Conservation (phyloP, 2,113 vertebrate genomes). For the Lasiurus cinereus region DNA sequence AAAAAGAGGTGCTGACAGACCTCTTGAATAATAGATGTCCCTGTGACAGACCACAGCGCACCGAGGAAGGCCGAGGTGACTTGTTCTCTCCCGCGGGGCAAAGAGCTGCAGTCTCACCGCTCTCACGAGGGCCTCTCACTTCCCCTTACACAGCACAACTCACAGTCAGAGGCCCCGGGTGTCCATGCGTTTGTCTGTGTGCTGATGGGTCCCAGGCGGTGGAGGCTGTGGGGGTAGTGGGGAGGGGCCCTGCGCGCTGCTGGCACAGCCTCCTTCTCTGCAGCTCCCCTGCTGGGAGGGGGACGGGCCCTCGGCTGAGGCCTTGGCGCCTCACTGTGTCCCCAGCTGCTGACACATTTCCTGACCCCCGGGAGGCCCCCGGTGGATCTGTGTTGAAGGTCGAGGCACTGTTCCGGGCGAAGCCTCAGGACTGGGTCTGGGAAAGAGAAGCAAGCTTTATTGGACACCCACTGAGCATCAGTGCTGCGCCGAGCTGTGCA, state of each 20-base stretch:
- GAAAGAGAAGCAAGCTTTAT: not conserved
- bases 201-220: not conserved
- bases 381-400: not conserved
- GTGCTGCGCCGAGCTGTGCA: not conserved
- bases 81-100: rapidly evolving
- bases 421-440: not conserved
- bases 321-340: not conserved
- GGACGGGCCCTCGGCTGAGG: not conserved
- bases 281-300: not conserved
- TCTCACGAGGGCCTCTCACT: not conserved
- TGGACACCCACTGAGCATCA: not conserved
- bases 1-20: not conserved
- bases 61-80: not conserved
- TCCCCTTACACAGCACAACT: not conserved
- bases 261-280: not conserved
- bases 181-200: constrained; percentile 27
- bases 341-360: not conserved
- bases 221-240: not conserved
- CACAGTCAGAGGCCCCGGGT: not conserved
- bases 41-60: not conserved
- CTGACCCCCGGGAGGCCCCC: not conserved
- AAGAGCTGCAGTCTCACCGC: not conserved
- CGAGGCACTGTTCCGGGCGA: not conserved
- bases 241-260: rapidly evolving
- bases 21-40: constrained; percentile 32